Conservation (phyloP, 2,113 vertebrate genomes). For the Probosciger aterrimus region DNA sequence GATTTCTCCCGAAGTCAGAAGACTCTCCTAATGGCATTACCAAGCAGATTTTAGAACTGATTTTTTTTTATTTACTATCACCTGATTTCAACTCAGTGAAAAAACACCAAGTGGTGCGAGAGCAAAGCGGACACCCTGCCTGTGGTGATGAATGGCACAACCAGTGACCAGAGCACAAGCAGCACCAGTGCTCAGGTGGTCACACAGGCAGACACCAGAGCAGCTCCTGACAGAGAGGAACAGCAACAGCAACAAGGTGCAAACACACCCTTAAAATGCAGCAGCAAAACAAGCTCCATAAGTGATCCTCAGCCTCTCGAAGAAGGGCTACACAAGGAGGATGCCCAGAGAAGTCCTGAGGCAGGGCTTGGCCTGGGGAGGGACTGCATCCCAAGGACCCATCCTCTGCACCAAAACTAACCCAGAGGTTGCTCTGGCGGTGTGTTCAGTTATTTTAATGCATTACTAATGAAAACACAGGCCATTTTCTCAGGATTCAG, state of each 20-base stretch:
- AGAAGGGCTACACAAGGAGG: neutral
- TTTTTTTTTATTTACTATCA: neutral
- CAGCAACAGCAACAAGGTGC: neutral
- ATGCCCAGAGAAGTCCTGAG: neutral
- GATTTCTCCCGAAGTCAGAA: neutral
- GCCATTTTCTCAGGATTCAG: neutral
- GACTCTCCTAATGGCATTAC: too few species aligned
- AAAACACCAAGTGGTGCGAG: neutral
- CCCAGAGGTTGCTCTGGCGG: accelerated
- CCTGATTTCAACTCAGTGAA: neutral
- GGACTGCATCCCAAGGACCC: neutral
- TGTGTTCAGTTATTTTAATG: neutral
- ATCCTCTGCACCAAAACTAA: neutral
- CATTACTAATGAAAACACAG: neutral
- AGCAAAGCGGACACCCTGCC: neutral
- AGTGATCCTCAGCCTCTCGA: accelerated
- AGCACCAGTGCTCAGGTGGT: too few species aligned
- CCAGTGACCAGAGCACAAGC: accelerated
- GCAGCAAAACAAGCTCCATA: neutral
- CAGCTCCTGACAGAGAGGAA: neutral
- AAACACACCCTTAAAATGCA: neutral
- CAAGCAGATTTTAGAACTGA: neutral
- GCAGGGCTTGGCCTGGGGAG: accelerated
- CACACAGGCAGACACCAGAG: neutral
- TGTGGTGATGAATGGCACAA: accelerated